Percentiles rank a stretch among this genome's conserved stretches.
These are phyloP conservation scores for Drosophila anomelani DNA, from an alignment of 2,888 invertebrate genomes.

Conservation along the genomic window DNA sequence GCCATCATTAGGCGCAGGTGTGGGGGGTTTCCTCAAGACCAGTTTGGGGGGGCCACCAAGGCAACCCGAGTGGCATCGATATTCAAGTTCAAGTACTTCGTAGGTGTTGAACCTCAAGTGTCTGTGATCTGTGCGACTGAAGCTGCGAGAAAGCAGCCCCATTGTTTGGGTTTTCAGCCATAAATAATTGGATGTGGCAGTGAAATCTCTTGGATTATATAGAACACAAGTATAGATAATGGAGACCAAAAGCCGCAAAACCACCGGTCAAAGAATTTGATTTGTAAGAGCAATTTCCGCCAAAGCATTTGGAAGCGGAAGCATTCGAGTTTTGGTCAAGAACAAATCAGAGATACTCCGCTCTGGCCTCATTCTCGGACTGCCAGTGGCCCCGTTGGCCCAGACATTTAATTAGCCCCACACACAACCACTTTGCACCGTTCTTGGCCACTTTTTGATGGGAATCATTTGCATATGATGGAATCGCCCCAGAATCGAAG, in stretches of 20 bases:
- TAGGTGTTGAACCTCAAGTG: conserved; percentile 49
- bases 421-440: conserved; percentile 14
- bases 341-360: conserved; percentile 30
- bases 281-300: conserved; percentile 65
- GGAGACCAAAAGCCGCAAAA: conserved; percentile 27
- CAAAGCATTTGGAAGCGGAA: conserved; percentile 60
- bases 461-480: conserved; percentile 34
- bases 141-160: conserved; percentile 44
- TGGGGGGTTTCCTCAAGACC: conserved; percentile 21
- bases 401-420: conserved; percentile 36
- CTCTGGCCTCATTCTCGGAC: conserved; percentile 35
- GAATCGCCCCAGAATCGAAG: conserved; percentile 4
- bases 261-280: conserved; percentile 32
- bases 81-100: conserved; percentile 56
- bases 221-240: conserved; percentile 24
- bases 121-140: conserved; percentile 25
- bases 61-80: conserved; percentile 33
- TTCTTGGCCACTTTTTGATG: conserved; percentile 37
- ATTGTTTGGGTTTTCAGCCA: conserved; percentile 20
- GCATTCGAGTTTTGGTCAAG: conserved; percentile 52
- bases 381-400: conserved; percentile 54
- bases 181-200: conserved; percentile 26
- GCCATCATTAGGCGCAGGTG: conserved; percentile 56
- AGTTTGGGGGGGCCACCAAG: conserved; percentile 58
- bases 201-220: conserved; percentile 18